Base-by-base conservation (phyloP, 2,797 vertebrate species). In the Champsocephalus gunnari region DNA sequence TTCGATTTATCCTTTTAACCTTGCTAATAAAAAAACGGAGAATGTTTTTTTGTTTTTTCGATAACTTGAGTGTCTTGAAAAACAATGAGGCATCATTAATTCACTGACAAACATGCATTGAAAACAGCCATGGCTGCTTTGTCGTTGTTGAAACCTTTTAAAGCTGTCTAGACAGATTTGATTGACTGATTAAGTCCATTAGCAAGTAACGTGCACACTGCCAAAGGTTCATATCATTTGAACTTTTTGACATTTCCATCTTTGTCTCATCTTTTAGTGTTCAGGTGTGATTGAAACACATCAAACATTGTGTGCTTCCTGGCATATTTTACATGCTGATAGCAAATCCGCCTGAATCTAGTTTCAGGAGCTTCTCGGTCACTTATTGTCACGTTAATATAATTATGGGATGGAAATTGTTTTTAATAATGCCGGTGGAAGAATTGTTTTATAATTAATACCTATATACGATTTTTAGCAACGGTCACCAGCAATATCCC, bases 111-210 rank as follows among this genome's bases (percentile, higher is more conserved):
- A 57, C 68, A 19, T 62, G 19, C 48, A 45, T 5, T 71, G 38
- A 70, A 28, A 49, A n/a, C 28, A 50, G 4, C 57, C n/a, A 51
- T 13, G 11, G 57, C 19, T 58, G 47, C 45, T 77, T 66, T 81
- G 24, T 69, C 80, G 48, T 9, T 73, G 62, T 49, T 54, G n/a
- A 77, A 83, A 80, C 69, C 77, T 88, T 87, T 80, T 73, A 50
- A 77, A 81, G 21, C 66, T 80, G 82, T 87, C 82, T 59, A 49
- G 71, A 87, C 64, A 63, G 16, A 83, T 89, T 66, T 74, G 71
- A 82, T 44, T 88, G 80, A 93, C 51, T 76, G 84, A 89, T 91
- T 85, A 76, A 62, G 16, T 85, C 71, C 66, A 80, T 86, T 78
- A 84, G 54, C 51, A 75, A 57, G n/a, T 78, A 45, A 84, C 62